Conservation (phyloP, 2,797 vertebrate genomes). For the Darevskia nairensis region DNA sequence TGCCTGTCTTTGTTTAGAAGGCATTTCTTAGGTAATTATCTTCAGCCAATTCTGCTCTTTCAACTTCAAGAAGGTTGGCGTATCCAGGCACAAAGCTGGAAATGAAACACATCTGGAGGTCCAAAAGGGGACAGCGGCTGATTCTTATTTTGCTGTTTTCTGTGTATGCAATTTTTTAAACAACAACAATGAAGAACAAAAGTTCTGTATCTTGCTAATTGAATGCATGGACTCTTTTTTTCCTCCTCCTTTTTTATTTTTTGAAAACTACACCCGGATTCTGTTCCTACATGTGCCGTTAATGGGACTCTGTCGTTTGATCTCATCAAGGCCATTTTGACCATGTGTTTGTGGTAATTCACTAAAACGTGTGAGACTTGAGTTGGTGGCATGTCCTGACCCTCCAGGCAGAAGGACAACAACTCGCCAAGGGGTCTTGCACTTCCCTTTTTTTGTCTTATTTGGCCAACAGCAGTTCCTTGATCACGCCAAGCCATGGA, state of each 20-base stretch:
- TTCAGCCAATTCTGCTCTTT: conserved; percentile 71
- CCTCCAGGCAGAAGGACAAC: conserved; percentile 73
- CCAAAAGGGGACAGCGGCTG: conserved; percentile 71
- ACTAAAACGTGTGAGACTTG: conserved; percentile 76
- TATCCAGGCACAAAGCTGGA: conserved; percentile 70
- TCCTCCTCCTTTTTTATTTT: neutral
- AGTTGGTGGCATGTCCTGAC: conserved; percentile 72
- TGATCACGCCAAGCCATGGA: conserved; percentile 63
- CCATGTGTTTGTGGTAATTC: conserved; percentile 77
- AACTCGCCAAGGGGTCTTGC: conserved; percentile 70
- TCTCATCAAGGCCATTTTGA: conserved; percentile 65
- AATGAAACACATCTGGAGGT: conserved; percentile 74
- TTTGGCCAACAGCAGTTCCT: conserved; percentile 65
- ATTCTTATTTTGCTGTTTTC: conserved; percentile 68
- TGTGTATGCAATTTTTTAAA: conserved; percentile 41
- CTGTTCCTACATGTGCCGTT: conserved; percentile 69
- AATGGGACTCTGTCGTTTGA: conserved; percentile 64
- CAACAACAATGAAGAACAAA: conserved; percentile 52
- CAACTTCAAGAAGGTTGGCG: conserved; percentile 68
- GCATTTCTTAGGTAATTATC: conserved; percentile 72
- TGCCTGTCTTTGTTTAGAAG: conserved; percentile 54
- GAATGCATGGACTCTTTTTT: conserved; percentile 65
- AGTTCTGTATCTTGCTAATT: conserved; percentile 71
- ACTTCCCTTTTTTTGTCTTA: conserved; percentile 67
- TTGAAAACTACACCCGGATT: conserved; percentile 62